Evolutionary conservation across 2,888 invertebrate species (phyloP).

Genomic region (Acrocera orbiculus): DNA sequence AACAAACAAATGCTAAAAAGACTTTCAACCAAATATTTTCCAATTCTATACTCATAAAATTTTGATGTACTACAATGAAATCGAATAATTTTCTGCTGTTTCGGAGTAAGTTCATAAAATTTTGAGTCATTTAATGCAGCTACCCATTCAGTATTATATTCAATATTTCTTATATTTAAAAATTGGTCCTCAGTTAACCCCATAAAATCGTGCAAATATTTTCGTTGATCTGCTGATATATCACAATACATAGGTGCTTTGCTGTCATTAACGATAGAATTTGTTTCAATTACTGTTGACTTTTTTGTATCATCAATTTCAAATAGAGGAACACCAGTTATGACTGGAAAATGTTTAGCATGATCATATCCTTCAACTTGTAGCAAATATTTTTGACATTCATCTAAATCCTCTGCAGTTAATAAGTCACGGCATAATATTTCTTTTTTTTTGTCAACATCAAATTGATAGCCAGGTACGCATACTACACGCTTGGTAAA

Average conservation of each 20-base stretch:
- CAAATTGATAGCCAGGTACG: constrained; percentile 14
- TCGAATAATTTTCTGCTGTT: constrained; percentile 1
- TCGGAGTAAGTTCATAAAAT: constrained; percentile 5
- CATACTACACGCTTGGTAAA: constrained; percentile 6
- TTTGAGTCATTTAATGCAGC: constrained; percentile 8
- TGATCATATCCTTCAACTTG: too few relatives aligned
- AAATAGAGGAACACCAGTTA: too few relatives aligned
- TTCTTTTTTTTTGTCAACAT: constrained; percentile 6
- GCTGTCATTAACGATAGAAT: too few relatives aligned
- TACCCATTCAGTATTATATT: constrained; percentile 6
- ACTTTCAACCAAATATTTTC: constrained; percentile 1
- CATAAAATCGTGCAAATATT: too few relatives aligned
- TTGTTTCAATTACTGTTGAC: too few relatives aligned
- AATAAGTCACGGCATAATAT: constrained; percentile 8
- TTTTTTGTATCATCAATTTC: too few relatives aligned
- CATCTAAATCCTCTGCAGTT: constrained; percentile 8
- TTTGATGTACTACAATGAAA: background rate
- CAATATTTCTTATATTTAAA: too few relatives aligned
- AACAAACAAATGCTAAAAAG: background rate
- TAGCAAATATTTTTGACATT: too few relatives aligned
- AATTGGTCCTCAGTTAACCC: too few relatives aligned
- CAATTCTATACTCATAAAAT: background rate
- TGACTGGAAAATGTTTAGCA: too few relatives aligned
- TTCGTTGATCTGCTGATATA: too few relatives aligned
- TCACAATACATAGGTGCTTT: too few relatives aligned